phyloP scores from a whole-genome alignment of 2,113 vertebrate genomes.

The Dipodomys stephensi region DNA sequence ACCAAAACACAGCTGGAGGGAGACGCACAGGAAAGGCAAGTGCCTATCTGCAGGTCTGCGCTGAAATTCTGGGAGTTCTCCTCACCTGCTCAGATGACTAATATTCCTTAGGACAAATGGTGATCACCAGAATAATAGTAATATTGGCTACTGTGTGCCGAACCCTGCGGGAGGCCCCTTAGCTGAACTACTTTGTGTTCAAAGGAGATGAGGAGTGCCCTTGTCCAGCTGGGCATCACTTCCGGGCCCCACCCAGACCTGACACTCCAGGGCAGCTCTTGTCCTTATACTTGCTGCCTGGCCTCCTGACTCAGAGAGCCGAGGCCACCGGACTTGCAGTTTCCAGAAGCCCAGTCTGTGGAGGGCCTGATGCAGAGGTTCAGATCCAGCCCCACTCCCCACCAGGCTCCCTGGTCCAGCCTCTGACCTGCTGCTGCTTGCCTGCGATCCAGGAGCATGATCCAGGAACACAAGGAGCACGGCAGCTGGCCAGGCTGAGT shows the following conservation, averaged over 20 bases:
- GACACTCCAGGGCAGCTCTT: rapidly evolving
- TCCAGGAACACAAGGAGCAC: background rate
- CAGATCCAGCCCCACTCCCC: no score
- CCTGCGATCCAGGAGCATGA: background rate
- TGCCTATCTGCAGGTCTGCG: constrained; percentile 1
- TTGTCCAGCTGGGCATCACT: no score
- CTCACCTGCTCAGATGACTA: no score
- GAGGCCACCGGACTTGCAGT: background rate
- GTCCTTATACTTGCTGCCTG: rapidly evolving
- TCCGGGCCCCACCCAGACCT: background rate
- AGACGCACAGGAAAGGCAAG: constrained; percentile 32
- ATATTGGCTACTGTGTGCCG: background rate
- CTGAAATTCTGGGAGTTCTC: background rate
- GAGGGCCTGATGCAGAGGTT: background rate
- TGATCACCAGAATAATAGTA: background rate
- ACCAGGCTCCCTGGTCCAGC: background rate
- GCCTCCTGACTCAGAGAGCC: background rate
- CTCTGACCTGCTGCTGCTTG: background rate
- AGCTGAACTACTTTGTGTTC: background rate
- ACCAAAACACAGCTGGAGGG: constrained; percentile 34
- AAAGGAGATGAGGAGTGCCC: no score
- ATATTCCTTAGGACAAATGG: background rate
- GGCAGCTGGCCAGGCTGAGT: constrained; percentile 44
- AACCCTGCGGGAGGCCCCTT: background rate
- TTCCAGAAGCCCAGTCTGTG: background rate